Evolutionary conservation across 2,888 invertebrate genomes (phyloP).

Genomic region (Ectobius pallidus): DNA sequence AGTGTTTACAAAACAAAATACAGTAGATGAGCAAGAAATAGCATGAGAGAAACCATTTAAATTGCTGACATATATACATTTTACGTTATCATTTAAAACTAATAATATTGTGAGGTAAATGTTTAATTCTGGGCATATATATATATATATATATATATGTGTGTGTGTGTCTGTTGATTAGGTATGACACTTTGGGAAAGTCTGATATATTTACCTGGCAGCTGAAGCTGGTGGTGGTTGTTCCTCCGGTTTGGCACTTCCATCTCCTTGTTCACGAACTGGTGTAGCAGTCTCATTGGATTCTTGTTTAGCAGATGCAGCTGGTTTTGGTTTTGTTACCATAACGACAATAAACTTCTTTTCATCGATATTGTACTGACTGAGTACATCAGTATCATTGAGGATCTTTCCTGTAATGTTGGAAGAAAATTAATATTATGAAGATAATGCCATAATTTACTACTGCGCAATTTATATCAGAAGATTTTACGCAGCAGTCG

Average conservation of each 20-base stretch:
- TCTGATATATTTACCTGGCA: background rate
- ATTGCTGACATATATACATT: no score
- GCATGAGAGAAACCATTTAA: no score
- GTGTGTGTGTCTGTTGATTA: no score
- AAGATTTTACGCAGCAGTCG: no score
- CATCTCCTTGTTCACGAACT: conserved; percentile 49
- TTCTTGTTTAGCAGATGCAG: conserved; percentile 49
- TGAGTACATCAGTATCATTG: conserved; percentile 81
- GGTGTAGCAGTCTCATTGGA: conserved; percentile 48
- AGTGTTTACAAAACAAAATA: no score
- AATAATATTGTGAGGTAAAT: no score
- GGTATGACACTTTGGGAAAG: no score
- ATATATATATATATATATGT: no score
- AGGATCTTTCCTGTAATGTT: conserved; percentile 82
- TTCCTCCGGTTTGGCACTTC: conserved; percentile 49
- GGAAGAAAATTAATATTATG: conserved; percentile 1
- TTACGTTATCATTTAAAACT: no score
- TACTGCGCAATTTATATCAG: no score
- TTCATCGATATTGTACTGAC: conserved; percentile 92
- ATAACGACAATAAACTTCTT: conserved; percentile 98
- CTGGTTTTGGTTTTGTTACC: conserved; percentile 78
- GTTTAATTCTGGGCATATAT: no score
- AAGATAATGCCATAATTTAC: background rate
- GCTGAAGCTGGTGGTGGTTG: conserved; percentile 45
- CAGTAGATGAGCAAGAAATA: no score